These are phyloP conservation scores for Cottoperca gobio DNA, from an alignment of 2,797 vertebrate species.

Conservation along the genomic window DNA sequence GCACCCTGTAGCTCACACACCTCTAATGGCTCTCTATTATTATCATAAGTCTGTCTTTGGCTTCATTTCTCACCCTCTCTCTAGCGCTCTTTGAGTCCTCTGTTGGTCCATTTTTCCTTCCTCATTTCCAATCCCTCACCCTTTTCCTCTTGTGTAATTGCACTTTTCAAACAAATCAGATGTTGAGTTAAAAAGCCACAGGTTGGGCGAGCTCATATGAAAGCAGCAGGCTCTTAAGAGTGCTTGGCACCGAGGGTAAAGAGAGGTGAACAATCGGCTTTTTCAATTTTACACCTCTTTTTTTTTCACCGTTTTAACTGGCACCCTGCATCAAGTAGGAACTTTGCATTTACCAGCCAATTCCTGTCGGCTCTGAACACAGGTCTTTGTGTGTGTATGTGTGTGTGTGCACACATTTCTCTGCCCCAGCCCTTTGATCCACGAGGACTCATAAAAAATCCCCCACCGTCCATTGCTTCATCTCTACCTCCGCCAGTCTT, in stretches of 20 bases:
- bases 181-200: conserved; percentile 42
- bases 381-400: conserved; percentile 40
- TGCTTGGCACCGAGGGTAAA: conserved; percentile 30
- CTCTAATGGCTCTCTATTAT: conserved; percentile 59
- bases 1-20: conserved; percentile 42
- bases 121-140: conserved; percentile 21
- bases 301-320: conserved; percentile 50
- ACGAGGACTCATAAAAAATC: conserved; percentile 66
- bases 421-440: conserved; percentile 68
- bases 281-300: conserved; percentile 54
- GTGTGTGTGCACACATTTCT: conserved; percentile 32
- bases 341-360: conserved; percentile 67
- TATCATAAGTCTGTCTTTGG: conserved; percentile 46
- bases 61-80: conserved; percentile 23
- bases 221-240: conserved; percentile 52
- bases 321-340: conserved; percentile 61
- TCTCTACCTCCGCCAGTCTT: conserved; percentile 47
- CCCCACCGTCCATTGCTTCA: conserved; percentile 52
- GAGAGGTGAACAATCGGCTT: conserved; percentile 65
- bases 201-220: conserved; percentile 46
- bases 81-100: conserved; percentile 8
- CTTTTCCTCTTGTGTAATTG: conserved; percentile 33
- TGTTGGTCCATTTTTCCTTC: background rate
- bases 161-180: conserved; percentile 43
- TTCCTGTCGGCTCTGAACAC: conserved; percentile 62